Evolutionary conservation across 2,797 vertebrate species (phyloP), one percentile per base, ranked within the genome.

Genomic region (Lithobates sylvaticus): DNA sequence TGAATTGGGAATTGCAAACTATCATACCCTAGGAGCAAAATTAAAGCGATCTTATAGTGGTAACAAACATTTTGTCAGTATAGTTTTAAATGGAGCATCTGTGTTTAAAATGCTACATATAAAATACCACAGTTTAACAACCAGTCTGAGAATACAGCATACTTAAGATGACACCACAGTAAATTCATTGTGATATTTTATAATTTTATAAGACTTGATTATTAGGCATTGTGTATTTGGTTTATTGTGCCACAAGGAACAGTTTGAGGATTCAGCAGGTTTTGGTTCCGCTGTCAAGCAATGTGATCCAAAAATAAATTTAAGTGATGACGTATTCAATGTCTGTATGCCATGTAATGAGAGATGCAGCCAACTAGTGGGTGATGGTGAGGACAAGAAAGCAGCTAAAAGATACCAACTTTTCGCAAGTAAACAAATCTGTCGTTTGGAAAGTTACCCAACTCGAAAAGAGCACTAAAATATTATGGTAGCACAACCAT

Each of bases 391-490:
- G 5, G 27, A 23, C 8, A 23, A 81, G 34, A n/a, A 61, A 61
- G 15, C 27, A 27, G 26, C 39, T 16, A 3, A 4, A 34, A 67
- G 2, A 81, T 81, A 47, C 47, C 44, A 23, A 54, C 21, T 69
- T 21, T 50, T 21, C 54, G 50, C 21, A 71, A 26, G 78, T 26
- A 61, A 81, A 42, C 9, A 61, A 73, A 82, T 27, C 32, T 2
- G 6, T 42, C 58, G 42, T n/a, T 32, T 23, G 89, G 78, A 83
- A 89, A 89, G 78, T 54, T 50, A 23, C 18, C 42, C 8, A 47
- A 61, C 13, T 18, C 42, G 21, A 47, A 76, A 69, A 32, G 23
- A n/a, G 68, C n/a, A 85, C 15, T n/a, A 44, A 65, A 39, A 16
- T 77, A n/a, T 77, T 39, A 70, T 54, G 26, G 26, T 50, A 71